Percentiles rank a stretch among this genome's conserved stretches.
phyloP scores from a whole-genome alignment of 2,113 vertebrate genomes.

The Anguilla rostrata region DNA sequence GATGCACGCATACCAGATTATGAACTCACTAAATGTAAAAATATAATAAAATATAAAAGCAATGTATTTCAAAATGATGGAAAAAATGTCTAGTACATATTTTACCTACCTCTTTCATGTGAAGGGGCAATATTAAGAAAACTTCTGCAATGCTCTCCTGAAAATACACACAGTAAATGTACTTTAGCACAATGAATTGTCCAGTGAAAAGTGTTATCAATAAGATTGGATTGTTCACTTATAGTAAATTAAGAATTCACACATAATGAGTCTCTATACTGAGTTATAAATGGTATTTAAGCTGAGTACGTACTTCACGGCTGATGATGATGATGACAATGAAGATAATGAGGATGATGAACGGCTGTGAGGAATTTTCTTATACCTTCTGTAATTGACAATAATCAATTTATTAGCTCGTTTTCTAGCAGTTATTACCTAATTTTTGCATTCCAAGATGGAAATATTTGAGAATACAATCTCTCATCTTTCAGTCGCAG shows the following conservation, averaged over 20 bases:
- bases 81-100: background rate
- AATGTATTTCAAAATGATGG: background rate
- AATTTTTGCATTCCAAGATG: background rate
- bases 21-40: background rate
- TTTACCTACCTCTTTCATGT: conserved; percentile 81
- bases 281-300: background rate
- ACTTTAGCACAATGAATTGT: conserved; percentile 1
- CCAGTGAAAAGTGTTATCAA: background rate
- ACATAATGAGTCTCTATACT: background rate
- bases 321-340: too few relatives aligned
- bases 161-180: conserved; percentile 45
- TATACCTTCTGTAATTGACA: background rate
- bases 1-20: background rate
- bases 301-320: background rate
- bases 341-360: background rate
- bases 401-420: background rate
- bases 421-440: background rate
- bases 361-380: background rate
- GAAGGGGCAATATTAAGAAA: conserved; percentile 81
- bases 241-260: background rate
- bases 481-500: background rate
- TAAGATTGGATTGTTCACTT: background rate
- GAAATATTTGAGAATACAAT: background rate
- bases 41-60: background rate
- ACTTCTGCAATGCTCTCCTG: conserved; percentile 85